These are phyloP conservation scores for Ephydatia muelleri DNA, from an alignment of 37 sponge, comb jelly and placozoan genomes.

Conservation along the genomic window DNA sequence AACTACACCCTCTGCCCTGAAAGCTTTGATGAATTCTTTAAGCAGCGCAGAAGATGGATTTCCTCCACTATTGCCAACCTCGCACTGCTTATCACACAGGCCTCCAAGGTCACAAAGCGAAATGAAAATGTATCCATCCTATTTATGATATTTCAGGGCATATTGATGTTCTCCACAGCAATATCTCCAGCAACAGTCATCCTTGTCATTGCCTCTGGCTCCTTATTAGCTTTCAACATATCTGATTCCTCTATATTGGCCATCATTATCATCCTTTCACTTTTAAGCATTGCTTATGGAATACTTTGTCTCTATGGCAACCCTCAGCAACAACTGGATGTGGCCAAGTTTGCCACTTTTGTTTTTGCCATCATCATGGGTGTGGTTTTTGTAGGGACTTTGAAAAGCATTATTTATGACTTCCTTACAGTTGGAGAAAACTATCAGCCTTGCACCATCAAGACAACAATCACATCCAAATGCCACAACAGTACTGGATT, in stretches of 20 bases:
- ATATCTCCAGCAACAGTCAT: constrained; percentile 85
- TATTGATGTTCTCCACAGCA: constrained; percentile 74
- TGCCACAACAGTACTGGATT: constrained; percentile 3
- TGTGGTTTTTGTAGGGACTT: constrained; percentile 62
- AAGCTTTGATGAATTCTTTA: constrained; percentile 84
- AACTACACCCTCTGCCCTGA: constrained; percentile 82
- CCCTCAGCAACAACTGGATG: constrained; percentile 56
- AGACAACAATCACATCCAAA: background rate
- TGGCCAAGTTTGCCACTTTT: constrained; percentile 77
- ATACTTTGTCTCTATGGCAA: constrained; percentile 55
- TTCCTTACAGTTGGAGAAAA: constrained; percentile 5
- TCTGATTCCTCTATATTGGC: background rate
- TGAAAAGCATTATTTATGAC: constrained; percentile 31
- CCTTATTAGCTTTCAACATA: constrained; percentile 36
- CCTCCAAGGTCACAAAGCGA: constrained; percentile 31
- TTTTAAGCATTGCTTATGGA: constrained; percentile 54
- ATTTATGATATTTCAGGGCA: constrained; percentile 77
- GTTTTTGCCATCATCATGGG: constrained; percentile 85
- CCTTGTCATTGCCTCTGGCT: constrained; percentile 73
- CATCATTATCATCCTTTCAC: constrained; percentile 8
- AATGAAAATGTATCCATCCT: constrained; percentile 70
- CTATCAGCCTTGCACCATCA: constrained; percentile 1
- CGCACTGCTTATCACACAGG: constrained; percentile 47
- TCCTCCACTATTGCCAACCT: constrained; percentile 91
- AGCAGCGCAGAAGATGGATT: constrained; percentile 89